Evolutionary conservation across 1,140 invertebrate species (phyloP).

Genomic region (Cataglyphis hispanica): DNA sequence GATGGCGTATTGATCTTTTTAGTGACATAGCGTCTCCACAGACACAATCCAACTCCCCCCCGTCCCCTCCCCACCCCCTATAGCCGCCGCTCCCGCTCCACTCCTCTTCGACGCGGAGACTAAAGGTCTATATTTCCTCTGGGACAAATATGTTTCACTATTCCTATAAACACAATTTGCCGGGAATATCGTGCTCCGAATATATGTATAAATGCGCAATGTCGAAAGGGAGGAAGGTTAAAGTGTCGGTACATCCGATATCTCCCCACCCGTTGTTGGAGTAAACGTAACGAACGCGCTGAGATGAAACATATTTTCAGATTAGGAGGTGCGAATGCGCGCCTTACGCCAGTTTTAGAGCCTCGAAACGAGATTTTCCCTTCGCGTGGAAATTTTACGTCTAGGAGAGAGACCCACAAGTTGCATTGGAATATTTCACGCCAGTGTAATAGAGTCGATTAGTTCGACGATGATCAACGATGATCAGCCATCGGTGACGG

Average conservation of each 20-base stretch:
- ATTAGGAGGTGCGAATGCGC: slow-evolving; percentile 10
- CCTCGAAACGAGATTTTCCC: neutral
- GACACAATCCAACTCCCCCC: slow-evolving; percentile 82
- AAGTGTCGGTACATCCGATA: slow-evolving; percentile 21
- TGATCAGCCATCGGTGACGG: neutral
- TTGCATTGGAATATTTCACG: neutral
- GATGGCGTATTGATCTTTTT: slow-evolving; percentile 87
- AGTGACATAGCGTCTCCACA: slow-evolving; percentile 84
- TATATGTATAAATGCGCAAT: slow-evolving; percentile 70
- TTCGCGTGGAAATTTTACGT: neutral
- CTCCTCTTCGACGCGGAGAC: slow-evolving; percentile 71
- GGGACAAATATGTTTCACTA: slow-evolving; percentile 86
- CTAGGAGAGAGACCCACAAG: neutral
- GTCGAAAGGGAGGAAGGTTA: neutral
- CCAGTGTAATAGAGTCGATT: too few species aligned
- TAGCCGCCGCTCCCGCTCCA: neutral
- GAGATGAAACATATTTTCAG: slow-evolving; percentile 37
- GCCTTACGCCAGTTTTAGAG: neutral
- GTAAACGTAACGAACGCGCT: neutral
- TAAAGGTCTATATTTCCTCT: slow-evolving; percentile 86
- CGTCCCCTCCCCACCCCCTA: too few species aligned
- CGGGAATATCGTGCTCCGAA: slow-evolving; percentile 81
- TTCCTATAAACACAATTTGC: slow-evolving; percentile 87
- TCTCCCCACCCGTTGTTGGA: neutral
- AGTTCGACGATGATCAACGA: neutral